Evolutionary conservation across 1,140 invertebrate genomes (phyloP), one percentile per base, ranked within the genome.

Genomic region (Geopemphigus sp.): DNA sequence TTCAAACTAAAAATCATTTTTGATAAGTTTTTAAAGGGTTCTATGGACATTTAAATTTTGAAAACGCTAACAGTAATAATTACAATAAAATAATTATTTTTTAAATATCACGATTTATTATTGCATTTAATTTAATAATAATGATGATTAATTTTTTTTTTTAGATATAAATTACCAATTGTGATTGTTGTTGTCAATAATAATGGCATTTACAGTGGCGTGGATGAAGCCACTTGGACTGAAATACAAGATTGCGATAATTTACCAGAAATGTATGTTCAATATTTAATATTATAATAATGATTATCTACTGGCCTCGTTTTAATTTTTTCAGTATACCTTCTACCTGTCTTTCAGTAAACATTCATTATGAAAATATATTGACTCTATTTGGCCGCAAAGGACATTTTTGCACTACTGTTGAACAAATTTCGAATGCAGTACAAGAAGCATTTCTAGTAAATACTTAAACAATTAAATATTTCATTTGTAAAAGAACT

Each of bases 121-220:
- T 39, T 39, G 8, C 3, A 39, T 39, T 39, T 39, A 8, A 39
- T 39, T 39, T 4, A 39, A 39, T 39, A 39, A 39, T 39, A 39
- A 39, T 39, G 8, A 39, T 39, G n/a, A n/a, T n/a, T n/a, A n/a
- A 1, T 54, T 15, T 19, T 53, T 72, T 82, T 80, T 84, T 86
- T 32, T 82, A 93, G 96, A 81, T 98, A 98, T 85, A 93, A 95
- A 82, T 87, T 99, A 74, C 96, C 96, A 1, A 89, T 98, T 50
- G 91, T 96, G 54, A 90, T 97, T 81, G 89, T 98, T 19, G 92
- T 99, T 82, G 90, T 99, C 0, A 99, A 98, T 86, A 99, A 99
- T 87, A 96, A 94, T 86, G 97, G 96, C 72, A 98, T 98, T 83
- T 96, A 95, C 84, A 90, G 91, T 64, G 96, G 96, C 17, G 87